A percentile compares a stretch with the other conserved stretches of the same genome.
Evolutionary conservation across 2,888 invertebrate genomes (phyloP).

Genomic region (Andrena hattorfiana): DNA sequence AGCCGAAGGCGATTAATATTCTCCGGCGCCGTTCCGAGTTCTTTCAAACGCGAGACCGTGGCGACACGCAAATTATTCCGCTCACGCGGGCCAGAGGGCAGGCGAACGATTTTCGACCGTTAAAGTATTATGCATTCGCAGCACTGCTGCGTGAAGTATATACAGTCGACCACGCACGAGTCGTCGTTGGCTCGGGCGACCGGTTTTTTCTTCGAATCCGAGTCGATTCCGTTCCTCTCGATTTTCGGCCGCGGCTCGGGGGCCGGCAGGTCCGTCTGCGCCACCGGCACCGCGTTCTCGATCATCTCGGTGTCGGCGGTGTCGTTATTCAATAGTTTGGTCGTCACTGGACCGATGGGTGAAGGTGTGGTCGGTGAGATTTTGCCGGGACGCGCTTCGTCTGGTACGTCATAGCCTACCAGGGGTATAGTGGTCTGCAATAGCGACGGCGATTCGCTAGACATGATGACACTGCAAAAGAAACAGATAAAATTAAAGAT

Average conservation of each 20-base stretch:
- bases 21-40: neutral
- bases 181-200: conserved; percentile 86
- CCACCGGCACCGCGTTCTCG: conserved; percentile 77
- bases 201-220: conserved; percentile 56
- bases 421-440: conserved; percentile 75
- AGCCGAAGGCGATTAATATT: neutral
- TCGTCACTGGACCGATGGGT: conserved; percentile 59
- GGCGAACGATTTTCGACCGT: conserved; percentile 45
- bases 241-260: conserved; percentile 78
- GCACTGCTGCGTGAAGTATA: conserved; percentile 88
- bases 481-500: neutral
- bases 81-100: neutral
- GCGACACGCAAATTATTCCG: conserved; percentile 3
- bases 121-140: conserved; percentile 87
- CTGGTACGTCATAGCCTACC: conserved; percentile 77
- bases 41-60: neutral
- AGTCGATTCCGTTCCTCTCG: conserved; percentile 78
- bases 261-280: conserved; percentile 73
- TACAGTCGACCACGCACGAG: conserved; percentile 87
- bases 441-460: conserved; percentile 78
- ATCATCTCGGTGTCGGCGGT: conserved; percentile 63
- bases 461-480: conserved; percentile 80
- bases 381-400: conserved; percentile 76
- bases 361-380: conserved; percentile 69
- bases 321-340: conserved; percentile 57